Evolutionary conservation across 2,888 invertebrate species (phyloP).

Genomic region (Caenorhabditis sp.): DNA sequence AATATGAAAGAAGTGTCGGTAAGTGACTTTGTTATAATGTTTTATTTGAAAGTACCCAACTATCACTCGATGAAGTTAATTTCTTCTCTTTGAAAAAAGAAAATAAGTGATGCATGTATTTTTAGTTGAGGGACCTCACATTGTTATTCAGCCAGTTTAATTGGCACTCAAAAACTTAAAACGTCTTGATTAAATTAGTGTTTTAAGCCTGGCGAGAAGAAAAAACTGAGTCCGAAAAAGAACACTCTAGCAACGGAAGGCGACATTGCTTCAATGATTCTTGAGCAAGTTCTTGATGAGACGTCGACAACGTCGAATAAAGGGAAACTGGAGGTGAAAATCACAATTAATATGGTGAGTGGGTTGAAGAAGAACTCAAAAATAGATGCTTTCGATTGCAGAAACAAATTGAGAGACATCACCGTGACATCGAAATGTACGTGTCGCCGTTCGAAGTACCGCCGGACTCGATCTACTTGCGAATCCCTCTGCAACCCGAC

Average conservation of each 20-base stretch:
- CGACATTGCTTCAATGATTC: background rate
- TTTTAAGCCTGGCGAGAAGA: background rate
- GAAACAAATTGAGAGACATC: constrained; percentile 48
- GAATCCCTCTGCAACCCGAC: constrained; percentile 28
- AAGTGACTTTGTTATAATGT: background rate
- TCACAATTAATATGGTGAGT: constrained; percentile 53
- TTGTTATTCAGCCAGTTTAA: too few relatives aligned
- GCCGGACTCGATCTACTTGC: constrained; percentile 26
- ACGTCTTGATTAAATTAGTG: too few relatives aligned
- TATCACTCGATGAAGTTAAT: too few relatives aligned
- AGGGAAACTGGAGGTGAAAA: constrained; percentile 35
- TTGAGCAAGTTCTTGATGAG: background rate
- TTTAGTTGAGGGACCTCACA: too few relatives aligned
- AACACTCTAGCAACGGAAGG: background rate
- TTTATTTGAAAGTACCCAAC: too few relatives aligned
- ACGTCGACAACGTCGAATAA: background rate
- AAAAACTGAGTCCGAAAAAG: background rate
- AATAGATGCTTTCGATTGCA: too few relatives aligned
- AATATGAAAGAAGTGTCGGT: constrained; percentile 12
- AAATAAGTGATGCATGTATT: too few relatives aligned
- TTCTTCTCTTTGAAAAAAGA: too few relatives aligned
- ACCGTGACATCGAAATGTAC: constrained; percentile 44
- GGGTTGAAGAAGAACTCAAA: too few relatives aligned
- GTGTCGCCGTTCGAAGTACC: constrained; percentile 26
- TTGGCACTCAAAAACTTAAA: too few relatives aligned